phyloP scores from a whole-genome alignment of 1,140 invertebrate genomes.

The Drosophila pallidifrons region DNA sequence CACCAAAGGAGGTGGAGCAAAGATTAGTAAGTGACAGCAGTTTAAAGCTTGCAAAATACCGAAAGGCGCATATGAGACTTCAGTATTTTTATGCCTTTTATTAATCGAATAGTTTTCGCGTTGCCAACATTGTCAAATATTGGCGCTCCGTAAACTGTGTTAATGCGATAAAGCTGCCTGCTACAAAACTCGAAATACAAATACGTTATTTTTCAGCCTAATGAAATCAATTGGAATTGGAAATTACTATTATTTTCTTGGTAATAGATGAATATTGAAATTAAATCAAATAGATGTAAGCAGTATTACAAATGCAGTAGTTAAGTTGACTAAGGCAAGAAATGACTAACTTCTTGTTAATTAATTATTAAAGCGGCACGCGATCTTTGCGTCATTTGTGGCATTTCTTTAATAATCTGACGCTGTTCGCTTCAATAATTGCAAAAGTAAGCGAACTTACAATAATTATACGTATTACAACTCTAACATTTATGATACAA shows the following conservation, averaged over 20 bases:
- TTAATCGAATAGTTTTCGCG: conserved; percentile 17
- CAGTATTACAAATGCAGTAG: no score
- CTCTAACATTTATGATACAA: background rate
- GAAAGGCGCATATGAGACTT: no score
- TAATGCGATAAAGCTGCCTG: background rate
- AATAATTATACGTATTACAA: background rate
- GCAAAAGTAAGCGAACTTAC: no score
- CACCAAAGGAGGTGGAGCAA: no score
- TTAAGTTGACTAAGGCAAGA: background rate
- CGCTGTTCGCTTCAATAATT: no score
- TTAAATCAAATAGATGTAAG: no score
- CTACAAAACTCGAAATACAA: background rate
- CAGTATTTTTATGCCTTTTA: no score
- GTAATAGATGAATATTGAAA: background rate
- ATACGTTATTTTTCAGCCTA: background rate
- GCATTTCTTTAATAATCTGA: background rate
- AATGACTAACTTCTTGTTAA: conserved; percentile 1
- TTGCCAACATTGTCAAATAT: background rate
- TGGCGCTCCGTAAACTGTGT: background rate
- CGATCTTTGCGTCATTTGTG: background rate
- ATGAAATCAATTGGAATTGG: no score
- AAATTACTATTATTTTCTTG: background rate
- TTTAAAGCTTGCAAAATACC: no score
- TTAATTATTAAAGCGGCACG: background rate
- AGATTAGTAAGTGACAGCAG: no score